A percentile compares a stretch with the other conserved stretches of the same genome.
Evolutionary conservation across 2,797 vertebrate species (phyloP).

Genomic region (Fratercula arctica): DNA sequence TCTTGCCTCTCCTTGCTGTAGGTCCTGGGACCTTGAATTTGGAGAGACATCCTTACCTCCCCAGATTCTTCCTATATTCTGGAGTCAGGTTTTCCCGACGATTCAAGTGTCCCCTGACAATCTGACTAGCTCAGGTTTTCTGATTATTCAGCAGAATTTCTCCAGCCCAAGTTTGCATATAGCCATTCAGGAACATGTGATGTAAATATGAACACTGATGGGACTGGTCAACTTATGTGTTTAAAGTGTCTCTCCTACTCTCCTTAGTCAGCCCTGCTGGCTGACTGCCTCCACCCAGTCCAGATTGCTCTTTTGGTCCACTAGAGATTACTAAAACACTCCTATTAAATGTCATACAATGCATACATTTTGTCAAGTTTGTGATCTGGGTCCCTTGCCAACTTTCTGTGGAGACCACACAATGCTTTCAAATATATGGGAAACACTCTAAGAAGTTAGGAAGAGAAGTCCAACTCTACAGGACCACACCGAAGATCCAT

Average conservation of each 20-base stretch:
- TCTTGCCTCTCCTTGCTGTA: background rate
- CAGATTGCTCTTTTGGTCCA: background rate
- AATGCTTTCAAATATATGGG: slow-evolving; percentile 12
- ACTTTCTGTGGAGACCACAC: slow-evolving; percentile 48
- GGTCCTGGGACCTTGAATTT: background rate
- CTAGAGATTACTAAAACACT: slow-evolving; percentile 18
- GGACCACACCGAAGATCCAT: slow-evolving; percentile 10
- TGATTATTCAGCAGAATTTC: background rate
- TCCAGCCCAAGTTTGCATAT: background rate
- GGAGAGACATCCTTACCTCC: background rate
- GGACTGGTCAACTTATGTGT: background rate
- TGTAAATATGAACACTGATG: background rate
- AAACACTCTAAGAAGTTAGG: background rate
- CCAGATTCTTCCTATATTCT: background rate
- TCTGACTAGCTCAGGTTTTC: background rate
- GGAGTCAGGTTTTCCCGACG: background rate
- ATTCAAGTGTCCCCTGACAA: background rate
- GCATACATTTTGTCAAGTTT: background rate
- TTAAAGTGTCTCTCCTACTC: background rate
- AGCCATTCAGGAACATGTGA: background rate
- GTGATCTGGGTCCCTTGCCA: background rate
- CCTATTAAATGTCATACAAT: slow-evolving; percentile 11
- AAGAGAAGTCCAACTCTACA: background rate
- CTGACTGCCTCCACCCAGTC: background rate
- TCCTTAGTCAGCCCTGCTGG: background rate